Base-by-base conservation (phyloP, 2,797 vertebrate genomes). In the Aselliscus stoliczkanus region DNA sequence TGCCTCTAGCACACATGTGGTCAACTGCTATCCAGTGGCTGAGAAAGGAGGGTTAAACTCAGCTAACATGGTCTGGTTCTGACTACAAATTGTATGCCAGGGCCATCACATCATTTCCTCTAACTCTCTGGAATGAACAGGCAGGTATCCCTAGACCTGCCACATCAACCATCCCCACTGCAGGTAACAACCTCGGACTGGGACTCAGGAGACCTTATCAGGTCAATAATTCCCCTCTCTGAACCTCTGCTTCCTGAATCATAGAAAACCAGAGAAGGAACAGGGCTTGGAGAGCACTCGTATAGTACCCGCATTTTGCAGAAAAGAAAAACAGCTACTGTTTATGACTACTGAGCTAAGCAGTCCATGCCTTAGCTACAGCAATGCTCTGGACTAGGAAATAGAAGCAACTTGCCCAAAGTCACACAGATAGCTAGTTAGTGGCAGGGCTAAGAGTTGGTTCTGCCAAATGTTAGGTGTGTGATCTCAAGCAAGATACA, bases 1-100 rank as follows among this genome's bases (percentile, higher is more conserved):
- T 92, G 84, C 54, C 50, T 90, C 69, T 73, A 97, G 67, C 93
- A 85, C 58, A 90, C 67, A 75, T 82, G 95, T 0, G 52, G 93
- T 76, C 83, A 73, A 70, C 54, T 29, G n/a, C 75, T 83, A 15
- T 44, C 42, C 67, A 75, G 50, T 34, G 80, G n/a, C 86, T 54
- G 31, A 88, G 34, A 27, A 87, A 70, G 37, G 31, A 76, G 80
- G 87, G 37, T 69, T 75, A 85, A 58, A 64, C 2, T 82, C 58
- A 60, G 76, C 54, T 42, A 83, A 34, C 13, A 69, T 0, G 47
- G 58, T 77, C 80, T 87, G 39, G 76, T 23, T 89, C 87, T 83
- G 75, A 75, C 37, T 50, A 11, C 12, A 6, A 82, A 60, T 23
- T 85, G 29, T 12, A 76, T 72, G 67, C 54, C 62, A 81, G 52